Base-by-base conservation (phyloP, 2,113 vertebrate genomes). In the Centropristis striata region DNA sequence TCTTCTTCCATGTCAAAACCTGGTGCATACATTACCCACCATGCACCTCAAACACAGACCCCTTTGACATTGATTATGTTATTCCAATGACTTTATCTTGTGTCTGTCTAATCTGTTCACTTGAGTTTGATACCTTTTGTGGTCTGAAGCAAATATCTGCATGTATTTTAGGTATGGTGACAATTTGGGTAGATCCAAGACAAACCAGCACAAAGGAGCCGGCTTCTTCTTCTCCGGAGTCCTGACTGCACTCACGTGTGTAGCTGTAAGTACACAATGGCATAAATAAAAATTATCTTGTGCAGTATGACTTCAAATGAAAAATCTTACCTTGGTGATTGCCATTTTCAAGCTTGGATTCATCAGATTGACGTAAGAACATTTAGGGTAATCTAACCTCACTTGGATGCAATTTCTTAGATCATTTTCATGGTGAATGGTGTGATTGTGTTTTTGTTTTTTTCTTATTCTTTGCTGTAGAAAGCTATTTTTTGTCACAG, bases 181-280 rank as follows among this genome's bases (percentile, higher is more conserved):
- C 37, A 93, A 93, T 60, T 23, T 92, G 57, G 92, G 92, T 21
- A 82, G 77, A 1, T 88, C 85, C 3, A 86, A 74, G 69, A 92
- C 92, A 60, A 89, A 83, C 28, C 93, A 95, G 71, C 91, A 93
- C 67, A 94, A 92, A 84, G 92, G 92, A 90, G 86, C 90, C 1
- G 94, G 96, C 63, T 96, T 97, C 16, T 98, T 99, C 94, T 97
- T 97, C 86, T 96, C 96, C 0, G 97, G 98, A 5, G 97, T 99
- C 59, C 90, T 98, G 68, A 96, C 96, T 36, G 96, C 97, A 32
- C 92, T 99, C 82, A 95, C 95, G 1, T 96, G 94, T 50, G 96
- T 99, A 72, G 96, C 96, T 71, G 98, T 99, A 95, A 96, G 97
- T 96, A 54, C 46, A 10, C 7, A 21, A 27, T 25, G 10, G 0